These are phyloP conservation scores for Schmidtea mediterranea DNA, from an alignment of 1,140 invertebrate species.

Conservation along the genomic window DNA sequence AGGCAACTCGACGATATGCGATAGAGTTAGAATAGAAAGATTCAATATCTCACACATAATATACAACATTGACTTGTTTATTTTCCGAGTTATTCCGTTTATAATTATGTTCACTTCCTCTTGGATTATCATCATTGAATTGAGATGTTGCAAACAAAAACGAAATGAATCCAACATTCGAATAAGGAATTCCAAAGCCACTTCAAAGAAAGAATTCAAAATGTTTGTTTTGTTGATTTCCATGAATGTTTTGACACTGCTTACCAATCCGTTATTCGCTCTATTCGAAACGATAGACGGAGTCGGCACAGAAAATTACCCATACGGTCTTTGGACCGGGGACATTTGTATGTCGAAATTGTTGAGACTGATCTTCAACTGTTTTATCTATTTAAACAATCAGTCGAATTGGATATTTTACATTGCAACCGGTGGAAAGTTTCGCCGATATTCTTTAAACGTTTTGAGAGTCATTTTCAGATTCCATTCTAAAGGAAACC, in stretches of 20 bases:
- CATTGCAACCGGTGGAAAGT: neutral
- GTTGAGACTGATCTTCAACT: neutral
- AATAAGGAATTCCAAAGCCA: neutral
- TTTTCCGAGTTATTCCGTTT: constrained; percentile 1
- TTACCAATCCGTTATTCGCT: constrained; percentile 3
- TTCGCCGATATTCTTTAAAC: neutral
- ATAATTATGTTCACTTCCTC: neutral
- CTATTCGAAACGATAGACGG: neutral
- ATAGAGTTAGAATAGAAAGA: neutral
- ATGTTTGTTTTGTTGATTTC: neutral
- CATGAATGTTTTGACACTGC: neutral
- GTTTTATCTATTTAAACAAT: constrained; percentile 4
- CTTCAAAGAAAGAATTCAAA: neutral
- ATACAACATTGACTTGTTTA: constrained; percentile 1
- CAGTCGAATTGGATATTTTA: constrained; percentile 3
- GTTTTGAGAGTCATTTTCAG: too few species aligned
- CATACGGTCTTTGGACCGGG: neutral
- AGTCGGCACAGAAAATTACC: neutral
- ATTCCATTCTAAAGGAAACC: too few species aligned
- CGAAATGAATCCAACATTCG: neutral
- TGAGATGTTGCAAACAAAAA: neutral
- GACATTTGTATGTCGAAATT: neutral
- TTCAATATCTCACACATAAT: neutral
- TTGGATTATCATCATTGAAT: neutral
- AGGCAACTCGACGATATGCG: neutral